These are phyloP conservation scores for Perca schrenkii DNA, from an alignment of 2,113 vertebrate genomes.

Conservation along the genomic window DNA sequence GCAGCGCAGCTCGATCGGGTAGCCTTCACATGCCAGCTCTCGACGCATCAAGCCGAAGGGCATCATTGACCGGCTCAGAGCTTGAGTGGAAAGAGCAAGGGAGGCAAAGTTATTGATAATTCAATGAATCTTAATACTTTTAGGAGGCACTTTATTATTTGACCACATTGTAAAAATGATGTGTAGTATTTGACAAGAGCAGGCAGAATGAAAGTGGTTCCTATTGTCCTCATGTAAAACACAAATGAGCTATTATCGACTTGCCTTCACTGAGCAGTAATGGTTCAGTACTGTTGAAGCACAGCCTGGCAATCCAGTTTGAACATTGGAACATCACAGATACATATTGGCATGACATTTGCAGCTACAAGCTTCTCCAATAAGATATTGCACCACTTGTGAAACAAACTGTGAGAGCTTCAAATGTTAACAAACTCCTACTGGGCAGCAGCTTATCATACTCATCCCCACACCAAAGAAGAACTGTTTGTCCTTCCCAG, in stretches of 20 bases:
- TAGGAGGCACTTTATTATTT: slow-evolving; percentile 71
- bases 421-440: slow-evolving; percentile 78
- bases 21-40: slow-evolving; percentile 94
- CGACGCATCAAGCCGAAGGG: slow-evolving; percentile 93
- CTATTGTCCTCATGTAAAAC: slow-evolving; percentile 49
- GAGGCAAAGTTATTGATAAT: slow-evolving; percentile 71
- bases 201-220: slow-evolving; percentile 41
- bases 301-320: slow-evolving; percentile 43
- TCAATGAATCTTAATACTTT: slow-evolving; percentile 69
- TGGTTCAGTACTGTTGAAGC: slow-evolving; percentile 44
- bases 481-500: slow-evolving; percentile 41
- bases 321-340: slow-evolving; percentile 55
- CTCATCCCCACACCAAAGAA: slow-evolving; percentile 32
- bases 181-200: slow-evolving; percentile 45
- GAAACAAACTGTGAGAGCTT: slow-evolving; percentile 75
- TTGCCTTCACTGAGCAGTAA: slow-evolving; percentile 22
- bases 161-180: slow-evolving; percentile 69
- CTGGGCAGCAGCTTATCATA: slow-evolving; percentile 55
- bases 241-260: slow-evolving; percentile 49
- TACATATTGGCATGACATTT: slow-evolving; percentile 61
- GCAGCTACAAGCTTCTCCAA: slow-evolving; percentile 57
- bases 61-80: slow-evolving; percentile 91
- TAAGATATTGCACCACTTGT: slow-evolving; percentile 65
- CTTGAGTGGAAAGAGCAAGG: slow-evolving; percentile 74
- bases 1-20: slow-evolving; percentile 95